These are phyloP conservation scores for Eulemur coronatus DNA, from an alignment of 2,797 vertebrate species.

Conservation along the genomic window DNA sequence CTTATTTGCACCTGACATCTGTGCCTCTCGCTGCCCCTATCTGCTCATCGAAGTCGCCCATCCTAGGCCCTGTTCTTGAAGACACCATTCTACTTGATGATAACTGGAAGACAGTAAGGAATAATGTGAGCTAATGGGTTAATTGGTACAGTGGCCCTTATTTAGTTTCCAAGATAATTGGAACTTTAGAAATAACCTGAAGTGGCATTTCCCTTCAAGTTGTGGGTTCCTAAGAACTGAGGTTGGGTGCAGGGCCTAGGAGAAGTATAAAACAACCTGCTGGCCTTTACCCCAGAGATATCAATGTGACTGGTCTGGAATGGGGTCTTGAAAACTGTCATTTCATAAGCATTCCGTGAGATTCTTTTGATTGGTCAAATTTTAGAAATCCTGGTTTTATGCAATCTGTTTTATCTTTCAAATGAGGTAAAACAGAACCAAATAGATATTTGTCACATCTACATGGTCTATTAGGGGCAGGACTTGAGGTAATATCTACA, in stretches of 20 bases:
- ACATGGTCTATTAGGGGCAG: not conserved
- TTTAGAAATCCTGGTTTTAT: not conserved
- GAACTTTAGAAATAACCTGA: not conserved
- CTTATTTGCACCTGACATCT: conserved; percentile 58
- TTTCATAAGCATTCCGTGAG: not conserved
- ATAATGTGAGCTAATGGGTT: not conserved
- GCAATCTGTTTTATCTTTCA: not conserved
- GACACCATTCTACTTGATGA: not conserved
- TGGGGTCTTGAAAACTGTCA: not conserved
- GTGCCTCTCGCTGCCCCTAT: not conserved
- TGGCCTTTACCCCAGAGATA: not conserved
- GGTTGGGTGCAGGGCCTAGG: not conserved
- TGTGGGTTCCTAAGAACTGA: not conserved
- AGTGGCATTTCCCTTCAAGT: not conserved
- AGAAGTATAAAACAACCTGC: not conserved
- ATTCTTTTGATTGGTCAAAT: not conserved
- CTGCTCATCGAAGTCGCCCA: conserved; percentile 23
- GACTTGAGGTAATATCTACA: not conserved
- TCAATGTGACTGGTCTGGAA: not conserved
- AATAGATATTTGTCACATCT: not conserved
- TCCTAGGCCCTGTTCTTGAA: not conserved
- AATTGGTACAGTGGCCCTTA: not conserved
- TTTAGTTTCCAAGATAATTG: not conserved
- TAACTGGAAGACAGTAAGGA: not conserved
- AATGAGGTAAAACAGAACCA: not conserved